Evolutionary conservation across 2,888 invertebrate genomes (phyloP), one percentile per base, ranked within the genome.

Genomic region (Lepidochitona cinerea): DNA sequence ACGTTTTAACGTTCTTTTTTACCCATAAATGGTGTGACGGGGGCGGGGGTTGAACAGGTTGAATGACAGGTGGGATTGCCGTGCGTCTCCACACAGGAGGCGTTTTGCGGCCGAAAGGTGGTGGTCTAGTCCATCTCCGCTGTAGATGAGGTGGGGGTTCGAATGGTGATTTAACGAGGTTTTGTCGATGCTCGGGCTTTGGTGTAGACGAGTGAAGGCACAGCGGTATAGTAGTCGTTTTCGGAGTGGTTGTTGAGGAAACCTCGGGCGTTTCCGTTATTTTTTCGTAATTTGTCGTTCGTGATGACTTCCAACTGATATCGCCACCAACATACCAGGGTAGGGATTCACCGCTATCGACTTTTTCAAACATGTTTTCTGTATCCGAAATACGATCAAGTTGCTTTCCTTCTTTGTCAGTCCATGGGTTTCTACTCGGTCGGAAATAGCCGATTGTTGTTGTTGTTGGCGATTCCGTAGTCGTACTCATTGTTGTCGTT

Each of bases 1-100:
- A 87, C 32, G 75, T 80, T 4, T 79, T 67, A 5, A 64, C 52
- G 0, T 59, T 59, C 37, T 37, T 66, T 29, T 66, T 37, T 18
- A 66, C 66, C 37, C 37, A 37, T n/a, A 66, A 9, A n/a, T 66
- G 66, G 37, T 66, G 37, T 2, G 37, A 35, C 14, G 66, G 66
- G 73, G 70, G n/a, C 53, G 36, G 52, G 41, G 33, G 37, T 18
- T 49, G 36, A 3, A 35, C 35, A 1, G 37, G 66, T n/a, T 23
- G 36, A 23, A 36, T 26, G 66, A 37, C n/a, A 32, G 66, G 66
- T 5, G 66, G 66, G 1, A n/a, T 18, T 6, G 49, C 49, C 14
- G 33, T 36, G 5, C 36, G 12, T 9, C 26, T 18, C 36, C 32
- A 35, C 1, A 29, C 68, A 1, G 29, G 68, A 9, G 32, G 68